Conservation (phyloP, 2,888 invertebrate species). For the Xestia c-nigrum region DNA sequence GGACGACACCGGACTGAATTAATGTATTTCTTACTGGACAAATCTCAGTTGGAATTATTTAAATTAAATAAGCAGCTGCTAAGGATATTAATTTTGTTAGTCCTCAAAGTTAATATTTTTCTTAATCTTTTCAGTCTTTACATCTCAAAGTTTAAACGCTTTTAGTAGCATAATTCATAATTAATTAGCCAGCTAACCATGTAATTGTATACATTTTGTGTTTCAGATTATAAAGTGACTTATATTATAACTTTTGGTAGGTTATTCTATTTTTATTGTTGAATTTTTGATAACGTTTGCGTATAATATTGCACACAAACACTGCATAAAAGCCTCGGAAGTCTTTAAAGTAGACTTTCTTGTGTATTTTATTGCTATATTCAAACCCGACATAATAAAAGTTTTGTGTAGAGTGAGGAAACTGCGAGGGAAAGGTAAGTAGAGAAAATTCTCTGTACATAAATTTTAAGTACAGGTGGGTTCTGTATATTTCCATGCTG, state of each 20-base stretch:
- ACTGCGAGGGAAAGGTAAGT: slow-evolving; percentile 35
- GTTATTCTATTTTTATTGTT: not conserved
- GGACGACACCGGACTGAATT: slow-evolving; percentile 52
- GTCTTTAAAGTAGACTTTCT: slow-evolving; percentile 42
- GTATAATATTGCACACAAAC: slow-evolving; percentile 20
- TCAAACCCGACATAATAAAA: slow-evolving; percentile 54
- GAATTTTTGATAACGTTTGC: slow-evolving; percentile 1
- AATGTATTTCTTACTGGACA: slow-evolving; percentile 61
- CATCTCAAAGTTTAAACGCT: slow-evolving; percentile 45
- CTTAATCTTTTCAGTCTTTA: slow-evolving; percentile 37
- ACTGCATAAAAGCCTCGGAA: slow-evolving; percentile 32
- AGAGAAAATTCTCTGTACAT: slow-evolving; percentile 47
- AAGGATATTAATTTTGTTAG: slow-evolving; percentile 57
- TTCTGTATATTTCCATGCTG: slow-evolving; percentile 48
- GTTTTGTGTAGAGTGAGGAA: slow-evolving; percentile 48
- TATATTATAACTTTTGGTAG: not conserved
- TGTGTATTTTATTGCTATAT: slow-evolving; percentile 53
- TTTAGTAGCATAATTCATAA: slow-evolving; percentile 49
- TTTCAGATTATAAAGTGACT: slow-evolving; percentile 6
- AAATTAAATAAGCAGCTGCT: slow-evolving; percentile 55
- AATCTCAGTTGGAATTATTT: slow-evolving; percentile 54
- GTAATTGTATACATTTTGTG: slow-evolving; percentile 33
- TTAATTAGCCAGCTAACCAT: slow-evolving; percentile 43
- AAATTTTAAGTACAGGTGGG: slow-evolving; percentile 55
- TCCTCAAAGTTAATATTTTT: slow-evolving; percentile 51